Evolutionary conservation across 2,888 invertebrate genomes (phyloP).

Genomic region (Lasioglossum zephyrum): DNA sequence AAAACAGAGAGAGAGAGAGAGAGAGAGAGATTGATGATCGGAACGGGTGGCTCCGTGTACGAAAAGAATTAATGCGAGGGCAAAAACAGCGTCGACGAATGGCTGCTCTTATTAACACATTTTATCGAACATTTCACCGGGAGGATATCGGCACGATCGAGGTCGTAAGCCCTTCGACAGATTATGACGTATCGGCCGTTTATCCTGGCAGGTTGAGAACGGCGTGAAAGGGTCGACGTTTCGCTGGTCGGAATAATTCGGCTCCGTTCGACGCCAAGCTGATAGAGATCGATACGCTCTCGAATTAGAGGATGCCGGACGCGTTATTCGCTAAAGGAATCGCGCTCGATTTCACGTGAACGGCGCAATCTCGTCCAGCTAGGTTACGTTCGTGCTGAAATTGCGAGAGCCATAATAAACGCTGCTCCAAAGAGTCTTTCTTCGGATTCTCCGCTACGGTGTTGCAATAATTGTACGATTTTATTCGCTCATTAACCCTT

Average conservation of each 20-base stretch:
- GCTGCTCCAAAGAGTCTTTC: neutral
- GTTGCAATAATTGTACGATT: neutral
- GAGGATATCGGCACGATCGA: neutral
- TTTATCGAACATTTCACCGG: neutral
- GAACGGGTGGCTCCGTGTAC: neutral
- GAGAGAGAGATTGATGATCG: neutral
- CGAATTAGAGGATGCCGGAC: neutral
- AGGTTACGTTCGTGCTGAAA: neutral
- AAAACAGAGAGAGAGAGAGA: too few species aligned
- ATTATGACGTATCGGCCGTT: conserved; percentile 47
- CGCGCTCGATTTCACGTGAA: neutral
- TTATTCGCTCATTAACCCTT: neutral
- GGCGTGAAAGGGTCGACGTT: conserved; percentile 22
- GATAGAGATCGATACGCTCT: conserved; percentile 13
- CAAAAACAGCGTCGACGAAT: neutral
- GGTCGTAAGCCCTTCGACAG: conserved; percentile 41
- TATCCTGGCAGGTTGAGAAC: conserved; percentile 14
- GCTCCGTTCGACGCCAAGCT: neutral
- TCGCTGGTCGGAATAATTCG: conserved; percentile 28
- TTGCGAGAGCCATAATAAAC: neutral
- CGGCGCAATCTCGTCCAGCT: neutral
- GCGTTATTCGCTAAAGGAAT: neutral
- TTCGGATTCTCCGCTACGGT: neutral
- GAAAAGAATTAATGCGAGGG: neutral
- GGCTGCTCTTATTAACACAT: neutral